Conservation (phyloP, 23 tunicate genomes). For the Halocynthia aurantium region DNA sequence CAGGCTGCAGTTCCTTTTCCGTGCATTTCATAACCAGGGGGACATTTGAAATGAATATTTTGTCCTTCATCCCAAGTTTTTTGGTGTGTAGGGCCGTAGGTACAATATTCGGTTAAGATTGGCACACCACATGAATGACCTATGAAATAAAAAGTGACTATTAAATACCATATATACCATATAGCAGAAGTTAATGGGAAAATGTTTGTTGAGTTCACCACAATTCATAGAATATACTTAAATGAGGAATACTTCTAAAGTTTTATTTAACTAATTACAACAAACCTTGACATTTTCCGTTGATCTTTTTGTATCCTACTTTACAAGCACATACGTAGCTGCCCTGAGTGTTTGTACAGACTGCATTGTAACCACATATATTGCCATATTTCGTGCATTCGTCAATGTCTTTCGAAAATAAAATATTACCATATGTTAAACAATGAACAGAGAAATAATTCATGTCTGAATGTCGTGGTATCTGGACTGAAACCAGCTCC, state of each 20-base stretch:
- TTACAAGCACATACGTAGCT: constrained; percentile 1
- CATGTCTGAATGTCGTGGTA: no score
- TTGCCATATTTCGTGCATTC: not conserved
- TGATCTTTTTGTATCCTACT: constrained; percentile 2
- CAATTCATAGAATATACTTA: no score
- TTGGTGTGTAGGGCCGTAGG: not conserved
- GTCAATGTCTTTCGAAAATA: not conserved
- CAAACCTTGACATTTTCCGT: constrained; percentile 8
- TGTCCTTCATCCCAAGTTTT: constrained; percentile 10
- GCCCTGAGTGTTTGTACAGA: not conserved
- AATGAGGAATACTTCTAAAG: no score
- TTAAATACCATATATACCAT: no score
- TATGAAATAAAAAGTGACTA: not conserved
- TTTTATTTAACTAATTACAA: not conserved
- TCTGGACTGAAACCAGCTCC: no score
- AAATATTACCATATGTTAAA: not conserved
- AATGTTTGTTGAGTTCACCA: no score
- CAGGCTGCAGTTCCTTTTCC: constrained; percentile 2
- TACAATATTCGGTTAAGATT: not conserved
- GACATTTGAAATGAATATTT: constrained; percentile 7
- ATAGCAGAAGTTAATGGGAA: no score
- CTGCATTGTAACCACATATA: constrained; percentile 17
- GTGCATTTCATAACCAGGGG: constrained; percentile 13
- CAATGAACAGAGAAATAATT: no score
- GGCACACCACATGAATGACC: not conserved